A percentile compares a stretch with the other conserved stretches of the same genome.
phyloP scores from a whole-genome alignment of 2,797 vertebrate genomes.

The Eptatretus atami region DNA sequence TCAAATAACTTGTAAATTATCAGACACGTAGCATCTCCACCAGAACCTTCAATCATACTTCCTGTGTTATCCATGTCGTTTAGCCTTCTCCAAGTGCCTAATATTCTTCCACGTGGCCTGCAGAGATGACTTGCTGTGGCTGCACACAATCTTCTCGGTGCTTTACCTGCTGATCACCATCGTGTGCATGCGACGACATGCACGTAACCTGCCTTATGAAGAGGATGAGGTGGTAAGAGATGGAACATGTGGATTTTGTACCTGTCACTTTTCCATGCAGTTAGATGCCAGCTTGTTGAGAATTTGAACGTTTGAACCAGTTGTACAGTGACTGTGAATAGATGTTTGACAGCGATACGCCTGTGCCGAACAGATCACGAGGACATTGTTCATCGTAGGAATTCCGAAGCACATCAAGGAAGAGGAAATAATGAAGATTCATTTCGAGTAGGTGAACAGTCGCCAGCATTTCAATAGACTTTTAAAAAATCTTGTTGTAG shows the following conservation, averaged over 20 bases:
- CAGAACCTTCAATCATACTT: too few species aligned
- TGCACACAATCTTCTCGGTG: conserved; percentile 55
- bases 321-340: too few species aligned
- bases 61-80: too few species aligned
- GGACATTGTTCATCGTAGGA: conserved; percentile 61
- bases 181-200: conserved; percentile 61
- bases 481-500: too few species aligned
- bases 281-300: too few species aligned
- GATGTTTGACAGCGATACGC: background rate
- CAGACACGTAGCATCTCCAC: too few species aligned
- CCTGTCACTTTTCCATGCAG: too few species aligned
- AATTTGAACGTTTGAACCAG: too few species aligned
- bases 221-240: conserved; percentile 42
- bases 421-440: conserved; percentile 53
- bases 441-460: conserved; percentile 51
- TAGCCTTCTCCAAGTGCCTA: too few species aligned
- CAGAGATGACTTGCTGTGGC: conserved; percentile 56
- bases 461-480: background rate
- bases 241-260: too few species aligned
- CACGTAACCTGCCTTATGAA: conserved; percentile 36
- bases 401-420: conserved; percentile 65
- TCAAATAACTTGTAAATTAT: too few species aligned
- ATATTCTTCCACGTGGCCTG: background rate
- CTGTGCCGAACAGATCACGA: conserved; percentile 25
- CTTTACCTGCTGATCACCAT: conserved; percentile 55